phyloP scores from a whole-genome alignment of 2,113 vertebrate genomes.

The Aptenodytes forsteri region DNA sequence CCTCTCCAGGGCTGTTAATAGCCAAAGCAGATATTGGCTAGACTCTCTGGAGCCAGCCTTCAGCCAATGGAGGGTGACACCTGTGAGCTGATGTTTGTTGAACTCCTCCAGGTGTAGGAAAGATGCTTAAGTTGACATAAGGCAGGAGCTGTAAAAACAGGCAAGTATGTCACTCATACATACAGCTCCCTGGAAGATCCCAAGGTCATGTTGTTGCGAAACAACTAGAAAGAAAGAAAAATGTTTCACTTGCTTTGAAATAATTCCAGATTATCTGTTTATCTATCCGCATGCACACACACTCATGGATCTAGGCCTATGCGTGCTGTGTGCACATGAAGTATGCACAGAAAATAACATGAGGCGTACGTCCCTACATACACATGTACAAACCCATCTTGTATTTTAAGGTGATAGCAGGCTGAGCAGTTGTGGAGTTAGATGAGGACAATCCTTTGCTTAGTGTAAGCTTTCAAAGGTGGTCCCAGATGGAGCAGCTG shows the following conservation, averaged over 20 bases:
- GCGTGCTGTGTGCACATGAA: rapidly evolving
- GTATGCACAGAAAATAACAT: not conserved
- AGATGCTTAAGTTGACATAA: conserved; percentile 58
- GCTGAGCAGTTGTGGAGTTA: not conserved
- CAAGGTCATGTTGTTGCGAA: conserved; percentile 12
- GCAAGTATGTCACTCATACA: not conserved
- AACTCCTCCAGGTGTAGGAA: conserved; percentile 72
- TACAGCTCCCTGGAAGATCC: conserved; percentile 5
- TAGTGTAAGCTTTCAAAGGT: not conserved
- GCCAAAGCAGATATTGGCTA: conserved; percentile 67
- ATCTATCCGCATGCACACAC: not conserved
- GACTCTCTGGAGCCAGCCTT: conserved; percentile 74
- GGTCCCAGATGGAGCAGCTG: not conserved
- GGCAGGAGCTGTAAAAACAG: conserved; percentile 63
- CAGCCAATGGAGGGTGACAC: conserved; percentile 64
- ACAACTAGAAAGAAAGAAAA: not conserved
- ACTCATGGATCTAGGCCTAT: not conserved
- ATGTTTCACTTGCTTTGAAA: conserved; percentile 24
- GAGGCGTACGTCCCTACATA: not conserved
- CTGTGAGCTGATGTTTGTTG: conserved; percentile 66
- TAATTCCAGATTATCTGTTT: not conserved
- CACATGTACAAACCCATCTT: not conserved
- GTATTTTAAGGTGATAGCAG: not conserved
- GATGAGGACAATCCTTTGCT: not conserved
- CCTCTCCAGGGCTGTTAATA: conserved; percentile 34